Conservation (phyloP, 2,113 vertebrate species). For the Rostratula benghalensis region DNA sequence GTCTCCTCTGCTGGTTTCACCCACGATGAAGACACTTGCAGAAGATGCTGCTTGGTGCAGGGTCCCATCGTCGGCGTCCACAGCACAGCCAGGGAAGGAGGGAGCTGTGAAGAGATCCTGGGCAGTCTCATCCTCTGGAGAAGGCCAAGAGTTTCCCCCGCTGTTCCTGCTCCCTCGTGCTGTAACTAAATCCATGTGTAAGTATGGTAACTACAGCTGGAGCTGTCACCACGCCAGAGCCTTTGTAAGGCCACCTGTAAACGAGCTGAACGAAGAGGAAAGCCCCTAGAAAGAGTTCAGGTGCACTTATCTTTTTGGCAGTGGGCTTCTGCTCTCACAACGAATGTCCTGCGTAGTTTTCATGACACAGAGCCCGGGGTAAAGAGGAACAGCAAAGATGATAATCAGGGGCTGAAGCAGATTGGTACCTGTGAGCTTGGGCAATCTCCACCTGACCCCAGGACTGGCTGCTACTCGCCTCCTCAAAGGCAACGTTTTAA, state of each 20-base stretch:
- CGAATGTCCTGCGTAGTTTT: neutral
- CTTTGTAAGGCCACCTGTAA: neutral
- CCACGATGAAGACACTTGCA: no score
- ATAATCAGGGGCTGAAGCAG: neutral
- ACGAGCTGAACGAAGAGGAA: neutral
- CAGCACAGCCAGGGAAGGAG: neutral
- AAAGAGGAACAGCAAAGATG: neutral
- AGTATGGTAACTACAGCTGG: fast-evolving
- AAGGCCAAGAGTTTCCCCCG: neutral
- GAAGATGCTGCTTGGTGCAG: neutral
- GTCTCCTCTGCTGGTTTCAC: no score
- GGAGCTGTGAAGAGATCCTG: neutral
- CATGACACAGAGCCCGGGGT: fast-evolving
- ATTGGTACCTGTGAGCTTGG: neutral
- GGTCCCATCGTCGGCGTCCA: neutral
- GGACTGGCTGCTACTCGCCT: neutral
- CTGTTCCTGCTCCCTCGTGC: neutral
- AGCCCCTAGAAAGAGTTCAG: neutral
- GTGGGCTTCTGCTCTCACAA: neutral
- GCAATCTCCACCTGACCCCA: neutral
- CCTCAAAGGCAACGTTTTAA: neutral
- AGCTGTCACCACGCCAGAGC: neutral
- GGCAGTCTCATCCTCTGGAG: no score
- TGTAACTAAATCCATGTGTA: fast-evolving
- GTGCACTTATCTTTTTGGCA: neutral